Base-by-base conservation (phyloP, 2,797 vertebrate species). In the Melanotaenia nigrans region DNA sequence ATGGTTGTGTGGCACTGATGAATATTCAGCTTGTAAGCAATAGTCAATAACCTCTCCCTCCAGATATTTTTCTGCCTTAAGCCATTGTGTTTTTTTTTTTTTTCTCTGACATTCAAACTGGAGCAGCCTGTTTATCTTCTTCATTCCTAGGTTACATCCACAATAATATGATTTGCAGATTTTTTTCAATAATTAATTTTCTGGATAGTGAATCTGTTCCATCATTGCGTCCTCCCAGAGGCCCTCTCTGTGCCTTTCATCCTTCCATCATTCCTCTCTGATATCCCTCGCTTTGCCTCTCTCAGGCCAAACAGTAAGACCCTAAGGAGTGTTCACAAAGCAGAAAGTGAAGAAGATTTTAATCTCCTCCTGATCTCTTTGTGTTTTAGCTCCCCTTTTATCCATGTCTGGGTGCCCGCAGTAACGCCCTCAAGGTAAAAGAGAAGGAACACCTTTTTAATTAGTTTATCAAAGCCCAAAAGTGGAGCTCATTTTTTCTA, bases 161-260 rank as follows among this genome's bases (percentile, higher is more conserved):
- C 85, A 87, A 84, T 85, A 82, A 88, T 87, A 83, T 71, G 82
- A 89, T 90, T 88, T 83, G 76, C 72, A 66, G 78, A 42, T 87
- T 84, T 89, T 89, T 90, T 89, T 91, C 90, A 91, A 89, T 90
- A 91, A 91, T 91, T 89, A 85, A 91, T 92, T 90, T 93, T 87
- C 75, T 90, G 88, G 80, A 76, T 84, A 82, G 75, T 79, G 80
- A 86, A 77, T 87, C 84, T 14, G 45, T 58, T 88, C 74, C 65
- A 80, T 82, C 78, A 22, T 60, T 30, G 35, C 51, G 0, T 81
- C 62, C 68, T 84, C 84, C 90, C 89, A 55, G 24, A 84, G 88
- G 90, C 80, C 59, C 24, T 68, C 61, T 85, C 32, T 59, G 49
- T 73, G 71, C 79, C 45, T 87, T 81, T 87, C 85, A 87, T 89